These are phyloP conservation scores for Cephus cinctus DNA, from an alignment of 1,140 invertebrate genomes.

Conservation along the genomic window DNA sequence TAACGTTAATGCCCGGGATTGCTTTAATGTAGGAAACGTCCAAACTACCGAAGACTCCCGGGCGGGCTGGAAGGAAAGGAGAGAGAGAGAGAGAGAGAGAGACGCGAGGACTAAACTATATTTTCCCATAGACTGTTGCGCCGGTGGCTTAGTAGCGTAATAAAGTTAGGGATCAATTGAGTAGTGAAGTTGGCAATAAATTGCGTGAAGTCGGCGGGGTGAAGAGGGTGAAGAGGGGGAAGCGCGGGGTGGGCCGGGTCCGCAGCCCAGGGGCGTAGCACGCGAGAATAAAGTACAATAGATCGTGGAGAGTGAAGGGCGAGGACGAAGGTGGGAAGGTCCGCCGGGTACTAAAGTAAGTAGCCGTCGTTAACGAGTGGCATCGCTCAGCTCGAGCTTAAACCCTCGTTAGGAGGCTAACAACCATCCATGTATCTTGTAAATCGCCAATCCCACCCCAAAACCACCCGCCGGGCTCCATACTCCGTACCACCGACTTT, in stretches of 20 bases:
- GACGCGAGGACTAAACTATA: conserved; percentile 5
- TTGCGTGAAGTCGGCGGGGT: too few relatives aligned
- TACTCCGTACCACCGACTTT: too few relatives aligned
- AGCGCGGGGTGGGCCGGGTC: too few relatives aligned
- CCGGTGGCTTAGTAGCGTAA: neutral
- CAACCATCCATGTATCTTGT: conserved; percentile 34
- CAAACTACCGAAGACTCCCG: too few relatives aligned
- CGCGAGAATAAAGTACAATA: too few relatives aligned
- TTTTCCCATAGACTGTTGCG: neutral
- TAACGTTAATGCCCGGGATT: too few relatives aligned
- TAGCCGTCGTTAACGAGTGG: conserved; percentile 29
- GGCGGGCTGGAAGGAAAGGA: too few relatives aligned
- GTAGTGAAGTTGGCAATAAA: conserved; percentile 17
- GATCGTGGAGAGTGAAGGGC: conserved; percentile 11
- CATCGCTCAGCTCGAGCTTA: conserved; percentile 35
- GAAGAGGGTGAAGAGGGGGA: too few relatives aligned
- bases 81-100: too few relatives aligned
- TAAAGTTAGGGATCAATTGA: conserved; percentile 20
- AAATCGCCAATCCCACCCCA: conserved; percentile 15
- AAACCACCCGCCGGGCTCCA: too few relatives aligned
- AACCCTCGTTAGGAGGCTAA: conserved; percentile 40
- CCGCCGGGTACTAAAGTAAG: conserved; percentile 1
- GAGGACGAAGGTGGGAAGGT: conserved; percentile 8
- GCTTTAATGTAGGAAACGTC: too few relatives aligned
- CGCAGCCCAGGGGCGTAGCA: too few relatives aligned